These are phyloP conservation scores for Falco peregrinus DNA, from an alignment of 2,797 vertebrate species.

Conservation along the genomic window DNA sequence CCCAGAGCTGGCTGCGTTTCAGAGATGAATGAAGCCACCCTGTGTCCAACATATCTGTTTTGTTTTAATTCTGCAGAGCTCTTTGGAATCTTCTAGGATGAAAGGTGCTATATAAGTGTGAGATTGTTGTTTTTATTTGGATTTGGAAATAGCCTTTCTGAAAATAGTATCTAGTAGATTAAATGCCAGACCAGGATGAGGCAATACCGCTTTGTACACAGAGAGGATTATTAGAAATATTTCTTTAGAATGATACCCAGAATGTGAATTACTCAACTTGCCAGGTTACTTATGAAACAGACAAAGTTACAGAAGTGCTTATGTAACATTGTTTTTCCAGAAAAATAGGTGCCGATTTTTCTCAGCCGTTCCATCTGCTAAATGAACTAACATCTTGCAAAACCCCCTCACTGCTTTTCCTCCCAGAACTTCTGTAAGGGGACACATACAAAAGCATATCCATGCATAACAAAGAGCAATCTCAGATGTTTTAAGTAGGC, in stretches of 20 bases:
- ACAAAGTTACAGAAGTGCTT: constrained; percentile 59
- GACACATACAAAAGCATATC: neutral
- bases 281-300: constrained; percentile 73
- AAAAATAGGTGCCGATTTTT: constrained; percentile 50
- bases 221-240: constrained; percentile 72
- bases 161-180: constrained; percentile 69
- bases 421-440: neutral
- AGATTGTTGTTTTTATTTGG: constrained; percentile 59
- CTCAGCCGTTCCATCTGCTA: constrained; percentile 28
- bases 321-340: constrained; percentile 57
- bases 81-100: constrained; percentile 33
- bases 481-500: constrained; percentile 30
- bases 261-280: constrained; percentile 65
- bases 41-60: constrained; percentile 37
- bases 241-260: constrained; percentile 72
- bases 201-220: constrained; percentile 61
- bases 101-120: constrained; percentile 41
- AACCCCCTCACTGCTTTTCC: neutral
- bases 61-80: constrained; percentile 54
- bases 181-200: constrained; percentile 64
- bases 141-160: constrained; percentile 67
- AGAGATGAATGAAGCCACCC: constrained; percentile 38
- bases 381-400: constrained; percentile 50
- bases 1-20: constrained; percentile 10
- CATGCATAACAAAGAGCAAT: constrained; percentile 39